Base-by-base conservation (phyloP, 37 sponge, comb jelly and placozoan genomes). In the Bolinopsis microptera region DNA sequence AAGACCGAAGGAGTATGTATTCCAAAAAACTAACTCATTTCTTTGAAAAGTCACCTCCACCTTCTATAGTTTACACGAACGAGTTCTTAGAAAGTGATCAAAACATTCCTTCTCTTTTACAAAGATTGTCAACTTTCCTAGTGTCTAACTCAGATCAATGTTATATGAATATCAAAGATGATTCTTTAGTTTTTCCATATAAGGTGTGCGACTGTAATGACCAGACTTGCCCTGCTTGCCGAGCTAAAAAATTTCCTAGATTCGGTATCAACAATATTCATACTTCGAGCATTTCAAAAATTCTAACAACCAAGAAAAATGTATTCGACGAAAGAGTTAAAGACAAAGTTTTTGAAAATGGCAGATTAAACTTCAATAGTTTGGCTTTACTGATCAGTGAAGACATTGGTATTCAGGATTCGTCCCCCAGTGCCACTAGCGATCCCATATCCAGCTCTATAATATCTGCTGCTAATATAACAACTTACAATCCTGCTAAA, bases 201-300 rank as follows among this genome's bases (percentile, higher is more conserved):
- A 72, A 72, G 18, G 5, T n/a, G 3, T 72, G 74, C 74, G 26
- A 72, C 74, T 72, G 74, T 72, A 72, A 72, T n/a, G 5, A 9
- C 3, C 22, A 72, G 3, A n/a, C 5, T 5, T 72, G 74, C 18
- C 5, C 74, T 5, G 74, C 18, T 72, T 72, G 74, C 31, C 26
- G 5, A 30, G 30, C 3, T n/a, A 72, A 72, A 28, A 21, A n/a
- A 23, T 72, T 72, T 28, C 74, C 74, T 8, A 23, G 22, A 28
- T 72, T 72, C 74, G 74, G 74, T 21, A 72, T 72, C 25, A 72
- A 72, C 26, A 72, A 72, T 28, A n/a, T 72, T 23, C 74, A 23
- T 8, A n/a, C 18, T 30, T 72, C 74, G 5, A 72, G 26, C 26
- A 5, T 72, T 8, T 8, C 74, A 28, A 72, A 72, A 72, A 72